These are phyloP conservation scores for Diorhabda elongata DNA, from an alignment of 1,140 invertebrate genomes.

Conservation along the genomic window DNA sequence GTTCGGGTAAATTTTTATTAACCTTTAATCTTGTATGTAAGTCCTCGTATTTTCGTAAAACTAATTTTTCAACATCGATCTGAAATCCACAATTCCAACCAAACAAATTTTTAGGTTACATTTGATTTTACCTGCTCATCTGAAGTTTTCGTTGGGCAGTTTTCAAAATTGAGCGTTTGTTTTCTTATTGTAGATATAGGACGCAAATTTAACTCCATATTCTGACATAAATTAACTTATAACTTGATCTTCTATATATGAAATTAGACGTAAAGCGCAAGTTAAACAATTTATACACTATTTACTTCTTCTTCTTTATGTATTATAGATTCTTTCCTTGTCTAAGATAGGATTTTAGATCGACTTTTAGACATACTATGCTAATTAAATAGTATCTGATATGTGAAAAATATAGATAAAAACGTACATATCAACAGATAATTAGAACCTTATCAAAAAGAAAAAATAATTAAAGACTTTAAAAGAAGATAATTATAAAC, in stretches of 20 bases:
- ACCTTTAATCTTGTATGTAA: slow-evolving; percentile 28
- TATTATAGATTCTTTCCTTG: too few relatives aligned
- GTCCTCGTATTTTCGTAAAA: slow-evolving; percentile 32
- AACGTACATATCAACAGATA: too few relatives aligned
- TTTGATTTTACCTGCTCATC: slow-evolving; percentile 53
- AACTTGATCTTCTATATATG: neutral
- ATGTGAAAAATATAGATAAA: too few relatives aligned
- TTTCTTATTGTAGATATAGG: slow-evolving; percentile 10
- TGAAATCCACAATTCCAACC: slow-evolving; percentile 19
- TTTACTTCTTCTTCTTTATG: too few relatives aligned
- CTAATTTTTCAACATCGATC: slow-evolving; percentile 35
- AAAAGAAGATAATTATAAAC: too few relatives aligned
- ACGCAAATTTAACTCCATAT: slow-evolving; percentile 7
- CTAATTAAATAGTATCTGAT: too few relatives aligned
- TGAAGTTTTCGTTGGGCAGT: slow-evolving; percentile 50
- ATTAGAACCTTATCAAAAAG: too few relatives aligned
- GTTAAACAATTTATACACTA: too few relatives aligned
- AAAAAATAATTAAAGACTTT: too few relatives aligned
- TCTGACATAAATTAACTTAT: neutral
- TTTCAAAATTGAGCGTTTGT: slow-evolving; percentile 10
- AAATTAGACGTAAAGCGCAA: too few relatives aligned
- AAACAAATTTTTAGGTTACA: slow-evolving; percentile 10
- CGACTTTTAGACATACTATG: too few relatives aligned
- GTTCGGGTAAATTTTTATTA: slow-evolving; percentile 51
- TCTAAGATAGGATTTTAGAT: too few relatives aligned